phyloP scores from a whole-genome alignment of 2,888 invertebrate genomes.

The Silvanus unidentatus region DNA sequence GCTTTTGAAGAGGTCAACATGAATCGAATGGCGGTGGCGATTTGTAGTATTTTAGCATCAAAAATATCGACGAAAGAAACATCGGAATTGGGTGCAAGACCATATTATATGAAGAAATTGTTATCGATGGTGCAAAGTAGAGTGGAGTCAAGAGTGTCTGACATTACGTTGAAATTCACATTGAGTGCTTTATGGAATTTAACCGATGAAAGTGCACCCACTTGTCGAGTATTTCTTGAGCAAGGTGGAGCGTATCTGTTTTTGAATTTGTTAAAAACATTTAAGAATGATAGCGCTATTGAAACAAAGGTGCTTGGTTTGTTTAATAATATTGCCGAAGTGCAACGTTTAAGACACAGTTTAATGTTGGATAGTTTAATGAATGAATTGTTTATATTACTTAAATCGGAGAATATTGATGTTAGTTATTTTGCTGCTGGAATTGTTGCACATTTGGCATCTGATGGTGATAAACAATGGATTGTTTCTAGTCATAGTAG shows the following conservation, averaged over 20 bases:
- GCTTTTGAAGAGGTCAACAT: constrained; percentile 63
- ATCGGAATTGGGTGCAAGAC: constrained; percentile 58
- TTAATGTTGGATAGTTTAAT: constrained; percentile 34
- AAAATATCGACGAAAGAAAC: constrained; percentile 59
- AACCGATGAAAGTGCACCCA: constrained; percentile 68
- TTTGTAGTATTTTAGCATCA: constrained; percentile 63
- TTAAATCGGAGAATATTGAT: constrained; percentile 58
- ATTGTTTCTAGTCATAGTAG: constrained; percentile 33
- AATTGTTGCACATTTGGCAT: constrained; percentile 63
- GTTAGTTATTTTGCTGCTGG: constrained; percentile 69
- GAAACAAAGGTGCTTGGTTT: constrained; percentile 66
- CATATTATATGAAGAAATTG: constrained; percentile 63
- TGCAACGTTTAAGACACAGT: constrained; percentile 41
- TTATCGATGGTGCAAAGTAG: constrained; percentile 53
- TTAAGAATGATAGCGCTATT: constrained; percentile 58
- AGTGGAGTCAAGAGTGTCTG: constrained; percentile 44
- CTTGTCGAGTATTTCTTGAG: constrained; percentile 62
- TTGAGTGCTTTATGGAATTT: constrained; percentile 73
- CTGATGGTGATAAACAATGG: constrained; percentile 55
- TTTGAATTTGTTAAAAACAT: constrained; percentile 58
- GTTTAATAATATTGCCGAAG: constrained; percentile 72
- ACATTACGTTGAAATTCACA: constrained; percentile 71
- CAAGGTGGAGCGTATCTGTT: constrained; percentile 64
- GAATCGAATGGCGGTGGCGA: constrained; percentile 74
- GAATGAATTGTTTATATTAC: constrained; percentile 30